Conservation (phyloP, 2,888 invertebrate genomes). For the Leptinotarsa peninsularis region DNA sequence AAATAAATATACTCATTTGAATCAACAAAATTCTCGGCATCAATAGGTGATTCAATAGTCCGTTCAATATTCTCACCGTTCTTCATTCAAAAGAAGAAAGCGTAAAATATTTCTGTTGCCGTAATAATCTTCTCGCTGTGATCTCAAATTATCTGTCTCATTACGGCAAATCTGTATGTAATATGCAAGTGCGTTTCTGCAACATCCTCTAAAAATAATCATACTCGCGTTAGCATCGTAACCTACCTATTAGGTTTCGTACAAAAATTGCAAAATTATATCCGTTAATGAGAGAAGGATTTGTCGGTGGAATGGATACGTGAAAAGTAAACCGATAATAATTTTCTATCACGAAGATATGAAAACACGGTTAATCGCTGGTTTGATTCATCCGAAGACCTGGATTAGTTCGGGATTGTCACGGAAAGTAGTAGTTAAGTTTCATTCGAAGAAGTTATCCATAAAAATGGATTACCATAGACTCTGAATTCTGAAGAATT, state of each 20-base stretch:
- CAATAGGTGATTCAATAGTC: not conserved
- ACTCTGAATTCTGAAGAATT: too few species aligned
- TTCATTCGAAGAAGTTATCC: not conserved
- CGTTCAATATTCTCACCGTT: not conserved
- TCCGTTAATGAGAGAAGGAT: slow-evolving; percentile 12
- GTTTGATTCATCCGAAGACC: not conserved
- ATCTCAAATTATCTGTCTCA: slow-evolving; percentile 9
- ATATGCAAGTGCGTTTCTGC: slow-evolving; percentile 22
- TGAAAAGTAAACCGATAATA: slow-evolving; percentile 8
- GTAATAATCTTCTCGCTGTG: slow-evolving; percentile 4
- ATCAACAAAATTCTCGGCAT: too few species aligned
- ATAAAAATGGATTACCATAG: too few species aligned
- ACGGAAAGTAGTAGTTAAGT: not conserved
- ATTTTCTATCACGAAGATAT: slow-evolving; percentile 10
- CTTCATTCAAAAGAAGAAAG: not conserved
- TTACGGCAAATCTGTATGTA: slow-evolving; percentile 11
- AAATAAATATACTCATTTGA: too few species aligned
- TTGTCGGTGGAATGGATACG: not conserved
- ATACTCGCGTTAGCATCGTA: slow-evolving; percentile 19
- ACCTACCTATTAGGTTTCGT: slow-evolving; percentile 1
- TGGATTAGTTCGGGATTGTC: not conserved
- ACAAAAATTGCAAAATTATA: slow-evolving; percentile 3
- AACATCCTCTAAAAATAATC: slow-evolving; percentile 25
- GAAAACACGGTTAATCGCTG: not conserved
- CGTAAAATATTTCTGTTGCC: slow-evolving; percentile 3